Evolutionary conservation across 1,140 invertebrate species (phyloP).

Genomic region (Leptopilina boulardi): DNA sequence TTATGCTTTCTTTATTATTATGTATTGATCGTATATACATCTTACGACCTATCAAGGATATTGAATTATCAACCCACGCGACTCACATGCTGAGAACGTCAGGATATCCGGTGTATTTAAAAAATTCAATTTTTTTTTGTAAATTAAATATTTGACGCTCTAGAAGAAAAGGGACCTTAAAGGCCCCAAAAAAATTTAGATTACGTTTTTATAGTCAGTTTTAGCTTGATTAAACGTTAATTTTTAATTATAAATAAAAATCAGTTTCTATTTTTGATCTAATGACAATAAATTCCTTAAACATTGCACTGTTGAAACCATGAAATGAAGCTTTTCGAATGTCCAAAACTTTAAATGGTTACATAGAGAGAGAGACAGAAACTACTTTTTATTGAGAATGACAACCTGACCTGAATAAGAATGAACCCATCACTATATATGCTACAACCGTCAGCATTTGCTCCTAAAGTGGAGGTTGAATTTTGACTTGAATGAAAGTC

Average conservation of each 20-base stretch:
- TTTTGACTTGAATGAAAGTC: not conserved
- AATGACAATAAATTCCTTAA: too few relatives aligned
- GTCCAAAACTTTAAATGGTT: conserved; percentile 40
- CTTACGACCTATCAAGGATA: conserved; percentile 6
- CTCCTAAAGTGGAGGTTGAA: not conserved
- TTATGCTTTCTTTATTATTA: not conserved
- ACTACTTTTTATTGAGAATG: conserved; percentile 37
- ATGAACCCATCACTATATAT: not conserved
- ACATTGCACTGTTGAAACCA: not conserved
- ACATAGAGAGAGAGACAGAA: conserved; percentile 34
- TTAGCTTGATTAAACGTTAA: too few relatives aligned
- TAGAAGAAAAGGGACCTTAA: too few relatives aligned
- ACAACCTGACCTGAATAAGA: conserved; percentile 38
- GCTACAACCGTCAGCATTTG: not conserved
- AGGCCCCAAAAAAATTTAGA: too few relatives aligned
- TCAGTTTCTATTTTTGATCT: too few relatives aligned
- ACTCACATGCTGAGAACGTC: not conserved
- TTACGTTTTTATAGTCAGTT: too few relatives aligned
- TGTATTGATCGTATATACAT: not conserved
- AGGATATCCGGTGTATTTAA: conserved; percentile 1
- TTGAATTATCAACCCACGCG: not conserved
- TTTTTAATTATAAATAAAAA: too few relatives aligned
- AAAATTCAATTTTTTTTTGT: too few relatives aligned
- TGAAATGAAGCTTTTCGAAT: conserved; percentile 34
- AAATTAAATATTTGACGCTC: too few relatives aligned